Percentiles rank a stretch among this genome's conserved stretches.
Conservation (phyloP, 2,888 invertebrate species). For the Tachina fera region DNA sequence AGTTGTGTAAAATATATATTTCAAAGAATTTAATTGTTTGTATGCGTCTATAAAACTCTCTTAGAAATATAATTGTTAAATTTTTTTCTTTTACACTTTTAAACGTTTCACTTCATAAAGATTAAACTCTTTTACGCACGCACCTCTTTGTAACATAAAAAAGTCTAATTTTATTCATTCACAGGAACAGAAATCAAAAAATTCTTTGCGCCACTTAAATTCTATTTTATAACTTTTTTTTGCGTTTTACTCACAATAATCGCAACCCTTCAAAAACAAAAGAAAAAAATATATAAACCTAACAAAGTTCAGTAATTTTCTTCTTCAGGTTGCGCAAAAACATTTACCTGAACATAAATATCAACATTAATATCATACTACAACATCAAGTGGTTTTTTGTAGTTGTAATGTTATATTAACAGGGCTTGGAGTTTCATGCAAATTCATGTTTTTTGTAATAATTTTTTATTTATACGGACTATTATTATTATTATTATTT, state of each 20-base stretch:
- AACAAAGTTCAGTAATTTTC: slow-evolving; percentile 57
- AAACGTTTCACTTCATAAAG: slow-evolving; percentile 27
- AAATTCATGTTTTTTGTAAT: no score
- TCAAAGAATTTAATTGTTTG: background rate
- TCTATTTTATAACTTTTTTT: slow-evolving; percentile 13
- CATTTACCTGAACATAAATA: slow-evolving; percentile 4
- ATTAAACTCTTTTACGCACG: background rate
- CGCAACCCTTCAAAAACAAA: slow-evolving; percentile 32
- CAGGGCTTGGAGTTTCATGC: background rate
- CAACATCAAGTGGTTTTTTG: slow-evolving; percentile 44
- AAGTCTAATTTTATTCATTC: slow-evolving; percentile 1
- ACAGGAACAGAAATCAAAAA: slow-evolving; percentile 32
- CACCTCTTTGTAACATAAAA: background rate
- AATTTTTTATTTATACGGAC: no score
- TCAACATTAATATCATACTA: background rate
- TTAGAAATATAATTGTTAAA: background rate
- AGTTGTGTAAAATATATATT: background rate
- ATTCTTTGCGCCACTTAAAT: slow-evolving; percentile 36
- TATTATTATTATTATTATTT: no score
- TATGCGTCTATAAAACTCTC: background rate
- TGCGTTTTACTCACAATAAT: slow-evolving; percentile 4
- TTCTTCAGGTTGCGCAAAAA: slow-evolving; percentile 46
- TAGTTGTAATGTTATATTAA: slow-evolving; percentile 27
- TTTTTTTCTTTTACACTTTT: slow-evolving; percentile 4
- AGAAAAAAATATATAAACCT: slow-evolving; percentile 8